phyloP scores from a whole-genome alignment of 2,888 invertebrate genomes.

The Dascillus cervinus region DNA sequence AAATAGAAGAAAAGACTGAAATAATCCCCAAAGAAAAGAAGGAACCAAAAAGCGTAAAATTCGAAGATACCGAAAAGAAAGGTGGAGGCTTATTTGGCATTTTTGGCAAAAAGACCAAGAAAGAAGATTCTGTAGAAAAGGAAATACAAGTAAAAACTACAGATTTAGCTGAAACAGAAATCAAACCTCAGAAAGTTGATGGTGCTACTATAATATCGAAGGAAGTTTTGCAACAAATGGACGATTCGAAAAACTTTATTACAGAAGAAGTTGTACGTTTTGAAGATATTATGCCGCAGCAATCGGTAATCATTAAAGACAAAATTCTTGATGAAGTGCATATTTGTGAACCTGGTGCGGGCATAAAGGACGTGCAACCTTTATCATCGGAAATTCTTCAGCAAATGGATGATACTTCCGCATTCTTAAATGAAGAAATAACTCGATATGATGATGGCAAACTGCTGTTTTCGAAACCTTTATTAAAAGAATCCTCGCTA shows the following conservation, averaged over 20 bases:
- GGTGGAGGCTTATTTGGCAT: slow-evolving; percentile 20
- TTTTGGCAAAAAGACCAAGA: slow-evolving; percentile 19
- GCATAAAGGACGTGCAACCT: slow-evolving; percentile 1
- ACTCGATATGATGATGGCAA: slow-evolving; percentile 16
- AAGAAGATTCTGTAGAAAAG: slow-evolving; percentile 4
- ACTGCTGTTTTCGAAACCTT: too few species aligned
- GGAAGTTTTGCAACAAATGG: slow-evolving; percentile 16
- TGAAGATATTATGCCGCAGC: slow-evolving; percentile 11
- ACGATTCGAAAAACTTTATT: slow-evolving; percentile 17
- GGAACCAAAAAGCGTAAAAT: background rate
- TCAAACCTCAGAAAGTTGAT: background rate
- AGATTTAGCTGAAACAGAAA: background rate
- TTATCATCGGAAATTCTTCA: slow-evolving; percentile 12
- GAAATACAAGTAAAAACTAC: background rate
- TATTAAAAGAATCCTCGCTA: too few species aligned
- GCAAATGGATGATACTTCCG: slow-evolving; percentile 17
- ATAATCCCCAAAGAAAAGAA: slow-evolving; percentile 1
- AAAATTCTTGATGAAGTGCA: slow-evolving; percentile 1
- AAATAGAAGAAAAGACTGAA: slow-evolving; percentile 2
- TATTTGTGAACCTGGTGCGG: slow-evolving; percentile 9
- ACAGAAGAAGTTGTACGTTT: slow-evolving; percentile 15
- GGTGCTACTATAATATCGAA: slow-evolving; percentile 2
- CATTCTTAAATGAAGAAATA: slow-evolving; percentile 20
- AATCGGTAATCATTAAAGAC: background rate
- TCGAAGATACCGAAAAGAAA: slow-evolving; percentile 12